Base-by-base conservation (phyloP, 2,113 vertebrate genomes). In the Leiothrix lutea region DNA sequence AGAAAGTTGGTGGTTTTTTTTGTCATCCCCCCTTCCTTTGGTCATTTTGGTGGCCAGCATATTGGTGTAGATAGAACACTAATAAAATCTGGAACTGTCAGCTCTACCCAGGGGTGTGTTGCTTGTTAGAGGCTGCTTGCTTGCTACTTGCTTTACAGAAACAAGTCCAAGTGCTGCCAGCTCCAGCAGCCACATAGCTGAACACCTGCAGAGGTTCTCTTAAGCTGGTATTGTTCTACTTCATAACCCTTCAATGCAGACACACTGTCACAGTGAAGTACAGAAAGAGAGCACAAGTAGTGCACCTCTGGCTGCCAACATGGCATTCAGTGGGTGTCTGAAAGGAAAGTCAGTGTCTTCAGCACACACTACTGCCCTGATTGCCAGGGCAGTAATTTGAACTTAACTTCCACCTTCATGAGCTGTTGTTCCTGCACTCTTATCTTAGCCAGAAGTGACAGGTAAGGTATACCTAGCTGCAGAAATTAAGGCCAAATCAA, bases 11-110 rank as follows among this genome's bases (percentile, higher is more conserved):
- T 29, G 1, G 0, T 0, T 54, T 53, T 53, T 86, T 79, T 78
- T 80, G 47, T 62, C 45, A 44, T 15, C 10, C 8, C 38, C 8
- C 9, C 11, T 20, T 16, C 42, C 38, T 21, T 23, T 15, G 12
- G 73, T 89, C 90, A 42, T 66, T 97, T 96, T 77, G 74, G 91
- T 95, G 86, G 92, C 89, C 86, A 81, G 65, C 60, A 3, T 83
- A 66, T 47, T 92, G 1, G 25, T 96, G 69, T 92, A 84, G 85
- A 71, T 74, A 82, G 84, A 97, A 98, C 97, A 98, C 97, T 98
- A 98, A 97, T 97, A 97, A 97, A 98, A 97, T 73, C 51, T 86
- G 84, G 93, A 97, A 94, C 60, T 95, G 60, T 81, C 86, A 94
- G 16, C 38, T 72, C 5, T 60, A 70, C 22, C 48, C 4, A 6